These are phyloP conservation scores for Turnix velox DNA, from an alignment of 2,113 vertebrate genomes.

Conservation along the genomic window DNA sequence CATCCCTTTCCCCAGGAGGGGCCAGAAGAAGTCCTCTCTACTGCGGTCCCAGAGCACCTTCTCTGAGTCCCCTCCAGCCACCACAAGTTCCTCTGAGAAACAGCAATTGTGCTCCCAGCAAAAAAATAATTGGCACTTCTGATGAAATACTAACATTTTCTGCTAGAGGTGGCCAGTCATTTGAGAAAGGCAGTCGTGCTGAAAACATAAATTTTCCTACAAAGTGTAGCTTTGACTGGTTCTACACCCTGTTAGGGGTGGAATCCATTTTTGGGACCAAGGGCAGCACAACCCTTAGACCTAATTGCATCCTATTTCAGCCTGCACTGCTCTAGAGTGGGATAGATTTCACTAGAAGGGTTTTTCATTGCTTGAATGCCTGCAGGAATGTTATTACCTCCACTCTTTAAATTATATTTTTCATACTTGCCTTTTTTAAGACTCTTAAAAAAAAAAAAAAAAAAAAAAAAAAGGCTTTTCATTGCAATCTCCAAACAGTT, in stretches of 20 bases:
- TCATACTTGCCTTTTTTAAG: no score
- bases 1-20: no score
- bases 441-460: no score
- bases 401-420: neutral
- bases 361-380: neutral
- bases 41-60: neutral
- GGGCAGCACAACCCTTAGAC: neutral
- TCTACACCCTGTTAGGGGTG: neutral
- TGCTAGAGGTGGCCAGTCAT: neutral
- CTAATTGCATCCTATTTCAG: neutral
- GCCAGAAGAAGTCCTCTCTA: no score
- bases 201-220: neutral
- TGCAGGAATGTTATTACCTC: neutral
- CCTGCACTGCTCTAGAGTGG: neutral
- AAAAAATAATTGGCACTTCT: neutral
- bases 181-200: neutral
- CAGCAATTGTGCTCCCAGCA: neutral
- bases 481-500: conserved; percentile 6
- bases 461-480: neutral
- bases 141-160: neutral
- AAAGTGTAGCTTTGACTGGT: neutral
- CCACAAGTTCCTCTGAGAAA: neutral
- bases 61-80: neutral
- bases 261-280: neutral
- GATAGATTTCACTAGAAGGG: neutral